These are phyloP conservation scores for Terrapene triunguis DNA, from an alignment of 2,113 vertebrate species.

Conservation along the genomic window DNA sequence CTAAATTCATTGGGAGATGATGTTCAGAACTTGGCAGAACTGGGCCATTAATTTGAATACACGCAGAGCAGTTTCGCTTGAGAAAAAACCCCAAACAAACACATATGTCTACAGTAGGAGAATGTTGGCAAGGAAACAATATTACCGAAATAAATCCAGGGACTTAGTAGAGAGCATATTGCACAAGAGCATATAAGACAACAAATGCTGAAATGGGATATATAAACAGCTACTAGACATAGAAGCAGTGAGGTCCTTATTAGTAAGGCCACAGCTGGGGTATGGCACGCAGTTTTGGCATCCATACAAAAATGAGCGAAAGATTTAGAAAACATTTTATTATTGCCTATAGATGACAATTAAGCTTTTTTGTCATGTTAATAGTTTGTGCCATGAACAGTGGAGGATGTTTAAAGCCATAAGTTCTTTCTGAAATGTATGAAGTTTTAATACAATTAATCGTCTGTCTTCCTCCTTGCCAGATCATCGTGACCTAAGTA, in stretches of 20 bases:
- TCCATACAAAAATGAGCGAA: not conserved
- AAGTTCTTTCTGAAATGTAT: not conserved
- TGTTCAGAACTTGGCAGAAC: not conserved
- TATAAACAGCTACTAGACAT: rapidly evolving
- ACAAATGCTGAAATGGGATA: rapidly evolving
- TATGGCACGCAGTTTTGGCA: not conserved
- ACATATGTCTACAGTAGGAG: not conserved
- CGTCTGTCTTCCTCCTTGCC: not conserved
- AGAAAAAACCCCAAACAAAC: not conserved
- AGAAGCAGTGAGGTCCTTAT: rapidly evolving
- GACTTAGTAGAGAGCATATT: rapidly evolving
- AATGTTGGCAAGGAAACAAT: not conserved
- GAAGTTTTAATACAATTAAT: not conserved
- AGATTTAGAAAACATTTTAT: not conserved
- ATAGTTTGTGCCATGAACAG: not conserved
- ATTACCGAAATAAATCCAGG: not conserved
- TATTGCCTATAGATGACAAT: not conserved
- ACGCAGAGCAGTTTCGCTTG: not conserved
- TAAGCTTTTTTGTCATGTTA: not conserved
- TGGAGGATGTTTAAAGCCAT: not conserved
- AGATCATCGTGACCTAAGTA: not conserved
- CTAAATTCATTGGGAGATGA: not conserved
- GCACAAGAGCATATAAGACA: not conserved
- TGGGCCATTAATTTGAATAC: not conserved
- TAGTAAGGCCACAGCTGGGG: not conserved